Evolutionary conservation across 2,888 invertebrate genomes (phyloP), one percentile per base, ranked within the genome.

Genomic region (Cheilosia variabilis): DNA sequence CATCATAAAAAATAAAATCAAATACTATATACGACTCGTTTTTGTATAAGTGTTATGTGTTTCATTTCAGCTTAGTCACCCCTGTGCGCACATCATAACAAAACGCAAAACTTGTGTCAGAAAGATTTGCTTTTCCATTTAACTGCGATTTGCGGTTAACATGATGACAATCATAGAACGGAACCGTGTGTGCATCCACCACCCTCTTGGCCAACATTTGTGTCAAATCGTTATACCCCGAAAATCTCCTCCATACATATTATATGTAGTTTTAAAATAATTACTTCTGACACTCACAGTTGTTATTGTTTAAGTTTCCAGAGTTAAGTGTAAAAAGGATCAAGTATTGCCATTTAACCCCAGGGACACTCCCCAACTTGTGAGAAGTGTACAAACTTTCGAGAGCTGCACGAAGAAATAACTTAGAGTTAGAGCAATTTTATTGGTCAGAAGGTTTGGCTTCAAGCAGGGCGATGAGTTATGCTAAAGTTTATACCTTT

Each of bases 341-440:
- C 82, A 82, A 82, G 78, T 65, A 71, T 69, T 82, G 57, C 77
- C 53, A 55, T 82, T 65, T 55, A 65, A 60, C 71, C 57, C n/a
- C 22, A 47, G 57, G 65, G 24, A 19, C 57, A 27, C 27, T 27
- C 34, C n/a, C 22, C n/a, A 15, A 27, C 43, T 57, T 55, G 55
- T 57, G 34, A 34, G 45, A 31, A 45, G 15, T 37, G 58, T 22
- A 34, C 45, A 45, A 69, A 69, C 45, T 57, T 69, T 69, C 15
- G 45, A 55, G 55, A 50, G 31, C 9, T 17, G 34, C 19, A 47
- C 17, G 6, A 9, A 24, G 19, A 45, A 47, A 45, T 13, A 47
- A 47, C 17, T 15, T n/a, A 27, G 3, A 17, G 31, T 27, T 2
- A 47, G 17, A 31, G 45, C 3, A 31, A 34, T 62, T 31, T 27